These are phyloP conservation scores for Protomyctophum bolini DNA, from an alignment of 2,113 vertebrate genomes.

Conservation along the genomic window DNA sequence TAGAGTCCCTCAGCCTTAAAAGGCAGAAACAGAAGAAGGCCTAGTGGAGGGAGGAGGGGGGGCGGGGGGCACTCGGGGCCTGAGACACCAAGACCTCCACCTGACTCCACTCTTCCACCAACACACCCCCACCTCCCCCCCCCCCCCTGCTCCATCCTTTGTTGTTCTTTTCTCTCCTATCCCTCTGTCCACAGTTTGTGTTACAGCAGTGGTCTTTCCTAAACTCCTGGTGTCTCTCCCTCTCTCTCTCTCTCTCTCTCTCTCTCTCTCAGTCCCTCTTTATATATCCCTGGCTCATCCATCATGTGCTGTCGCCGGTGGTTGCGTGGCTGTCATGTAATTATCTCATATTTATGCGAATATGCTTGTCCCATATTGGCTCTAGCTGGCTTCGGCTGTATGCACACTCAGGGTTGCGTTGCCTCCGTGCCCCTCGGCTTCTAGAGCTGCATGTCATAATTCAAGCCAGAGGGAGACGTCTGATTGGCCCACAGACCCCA, in stretches of 20 bases:
- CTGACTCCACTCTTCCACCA: conserved; percentile 10
- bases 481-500: conserved; percentile 53
- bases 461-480: conserved; percentile 65
- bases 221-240: conserved; percentile 27
- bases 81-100: conserved; percentile 54
- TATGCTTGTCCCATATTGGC: conserved; percentile 53
- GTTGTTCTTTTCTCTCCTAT: conserved; percentile 60
- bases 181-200: conserved; percentile 67
- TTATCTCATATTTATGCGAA: conserved; percentile 76
- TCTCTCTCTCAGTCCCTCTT: conserved; percentile 23
- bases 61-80: conserved; percentile 49
- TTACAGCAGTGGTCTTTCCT: conserved; percentile 51
- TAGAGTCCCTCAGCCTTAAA: conserved; percentile 66
- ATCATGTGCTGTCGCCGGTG: conserved; percentile 76
- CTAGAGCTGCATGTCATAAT: conserved; percentile 65
- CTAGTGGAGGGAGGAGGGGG: conserved; percentile 27
- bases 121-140: not conserved
- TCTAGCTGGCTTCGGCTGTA: conserved; percentile 30
- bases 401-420: conserved; percentile 53
- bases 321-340: conserved; percentile 67
- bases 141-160: conserved; percentile 55
- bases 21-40: conserved; percentile 71
- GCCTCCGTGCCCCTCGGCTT: conserved; percentile 35
- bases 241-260: conserved; percentile 45
- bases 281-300: conserved; percentile 62